These are phyloP conservation scores for Charanyca ferruginea DNA, from an alignment of 2,888 invertebrate genomes.

Conservation along the genomic window DNA sequence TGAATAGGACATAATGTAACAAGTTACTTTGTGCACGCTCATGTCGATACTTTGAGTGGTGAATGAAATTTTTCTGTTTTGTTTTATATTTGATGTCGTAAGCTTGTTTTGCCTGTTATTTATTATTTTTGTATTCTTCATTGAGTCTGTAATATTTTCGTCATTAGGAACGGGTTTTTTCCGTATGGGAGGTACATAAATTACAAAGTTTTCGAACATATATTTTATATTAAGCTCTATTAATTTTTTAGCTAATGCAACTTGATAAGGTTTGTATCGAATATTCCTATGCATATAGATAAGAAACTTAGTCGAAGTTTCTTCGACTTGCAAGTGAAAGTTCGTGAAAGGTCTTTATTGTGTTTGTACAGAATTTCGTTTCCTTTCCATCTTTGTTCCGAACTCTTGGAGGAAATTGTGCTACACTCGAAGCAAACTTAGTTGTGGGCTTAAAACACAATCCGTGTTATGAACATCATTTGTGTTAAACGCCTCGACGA, in stretches of 20 bases:
- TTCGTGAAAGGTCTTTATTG: constrained; percentile 78
- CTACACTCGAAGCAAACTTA: constrained; percentile 72
- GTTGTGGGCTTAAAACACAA: constrained; percentile 74
- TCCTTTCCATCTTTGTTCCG: constrained; percentile 77
- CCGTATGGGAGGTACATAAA: not conserved
- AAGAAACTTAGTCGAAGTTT: constrained; percentile 58
- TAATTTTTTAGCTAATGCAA: constrained; percentile 50
- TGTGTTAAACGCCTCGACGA: constrained; percentile 59
- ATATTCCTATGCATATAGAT: constrained; percentile 55
- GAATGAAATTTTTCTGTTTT: constrained; percentile 62
- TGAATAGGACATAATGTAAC: constrained; percentile 78
- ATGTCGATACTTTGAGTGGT: constrained; percentile 66
- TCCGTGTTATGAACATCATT: constrained; percentile 70
- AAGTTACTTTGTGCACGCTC: constrained; percentile 70
- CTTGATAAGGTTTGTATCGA: constrained; percentile 46
- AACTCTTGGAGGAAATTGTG: constrained; percentile 71
- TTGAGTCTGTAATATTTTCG: not conserved
- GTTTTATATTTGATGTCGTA: constrained; percentile 33
- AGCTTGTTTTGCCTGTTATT: constrained; percentile 13
- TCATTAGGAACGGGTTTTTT: not conserved
- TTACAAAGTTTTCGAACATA: not conserved
- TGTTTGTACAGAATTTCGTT: constrained; percentile 78
- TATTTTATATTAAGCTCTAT: not conserved
- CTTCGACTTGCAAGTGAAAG: constrained; percentile 70
- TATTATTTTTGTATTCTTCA: constrained; percentile 6